These are phyloP conservation scores for human DNA, from an alignment of 2,113 vertebrate species.

Conservation along the genomic window GRCh38 chr9:1797001-1797500, in stretches of 20 bases:
- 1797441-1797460: not conserved
- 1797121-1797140: conserved; percentile 9
- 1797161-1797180: not conserved
- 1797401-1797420: not conserved
- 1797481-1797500: no score
- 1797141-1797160: not conserved
- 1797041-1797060: conserved; percentile 78
- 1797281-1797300: not conserved
- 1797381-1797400: not conserved
- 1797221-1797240: not conserved
- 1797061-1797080: conserved; percentile 31
- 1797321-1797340: not conserved
- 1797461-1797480: not conserved
- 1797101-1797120: conserved; percentile 70
- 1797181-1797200: not conserved
- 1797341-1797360: not conserved
- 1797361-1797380: conserved; percentile 23
- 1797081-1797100: conserved; percentile 14
- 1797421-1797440: conserved; percentile 35
- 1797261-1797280: not conserved
- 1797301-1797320: not conserved
- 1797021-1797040: conserved; percentile 81
- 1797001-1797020: conserved; percentile 74
- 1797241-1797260: conserved; percentile 57
- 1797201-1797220: not conserved